A percentile compares a stretch with the other conserved stretches of the same genome.
Conservation (phyloP, 1,140 invertebrate genomes). For the Oryzaephilus surinamensis region DNA sequence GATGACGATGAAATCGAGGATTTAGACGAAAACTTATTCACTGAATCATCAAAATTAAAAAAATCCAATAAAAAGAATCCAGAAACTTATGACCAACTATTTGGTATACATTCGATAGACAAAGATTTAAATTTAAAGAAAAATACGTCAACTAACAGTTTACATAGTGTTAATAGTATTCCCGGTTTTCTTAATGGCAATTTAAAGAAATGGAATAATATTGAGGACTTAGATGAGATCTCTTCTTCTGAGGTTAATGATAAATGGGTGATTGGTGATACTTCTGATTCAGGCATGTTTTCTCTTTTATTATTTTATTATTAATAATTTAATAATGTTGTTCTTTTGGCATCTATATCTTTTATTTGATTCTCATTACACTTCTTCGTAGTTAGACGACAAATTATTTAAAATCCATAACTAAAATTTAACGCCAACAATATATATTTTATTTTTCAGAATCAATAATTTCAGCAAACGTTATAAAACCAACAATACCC, state of each 20-base stretch:
- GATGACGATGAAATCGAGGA: constrained; percentile 23
- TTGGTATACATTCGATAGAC: constrained; percentile 24
- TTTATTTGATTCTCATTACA: too few relatives aligned
- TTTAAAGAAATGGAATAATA: constrained; percentile 30
- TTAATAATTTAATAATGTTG: not conserved
- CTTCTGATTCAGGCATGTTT: constrained; percentile 33
- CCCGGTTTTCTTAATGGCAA: constrained; percentile 16
- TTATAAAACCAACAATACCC: constrained; percentile 6
- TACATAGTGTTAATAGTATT: constrained; percentile 19
- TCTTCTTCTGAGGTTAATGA: constrained; percentile 16
- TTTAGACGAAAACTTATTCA: constrained; percentile 24
- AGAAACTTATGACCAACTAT: constrained; percentile 23
- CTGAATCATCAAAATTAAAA: constrained; percentile 17
- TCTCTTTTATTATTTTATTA: constrained; percentile 4
- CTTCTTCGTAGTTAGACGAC: too few relatives aligned
- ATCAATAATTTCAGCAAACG: constrained; percentile 14
- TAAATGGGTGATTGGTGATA: constrained; percentile 26
- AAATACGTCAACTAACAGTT: constrained; percentile 17
- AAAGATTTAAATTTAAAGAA: constrained; percentile 8
- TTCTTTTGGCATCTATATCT: constrained; percentile 18
- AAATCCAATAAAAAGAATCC: constrained; percentile 11
- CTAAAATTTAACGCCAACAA: too few relatives aligned
- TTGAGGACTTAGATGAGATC: constrained; percentile 24
- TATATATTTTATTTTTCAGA: too few relatives aligned
- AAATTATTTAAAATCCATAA: too few relatives aligned